A percentile compares a stretch with the other conserved stretches of the same genome.
These are phyloP conservation scores for Embidobia sp. DNA, from an alignment of 2,888 invertebrate species.

Conservation along the genomic window DNA sequence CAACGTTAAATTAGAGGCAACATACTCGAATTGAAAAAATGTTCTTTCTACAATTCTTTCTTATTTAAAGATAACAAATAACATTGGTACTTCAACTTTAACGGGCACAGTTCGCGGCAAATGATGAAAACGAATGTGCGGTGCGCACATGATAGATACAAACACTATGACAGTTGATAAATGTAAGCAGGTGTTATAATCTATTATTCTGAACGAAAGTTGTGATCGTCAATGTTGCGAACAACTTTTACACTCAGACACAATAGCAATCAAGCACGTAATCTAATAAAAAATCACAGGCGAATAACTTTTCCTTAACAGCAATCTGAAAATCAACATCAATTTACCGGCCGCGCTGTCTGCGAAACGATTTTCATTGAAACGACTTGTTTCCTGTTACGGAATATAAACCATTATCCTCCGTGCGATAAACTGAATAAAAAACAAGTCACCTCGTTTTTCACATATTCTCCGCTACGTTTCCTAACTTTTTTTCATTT, in stretches of 20 bases:
- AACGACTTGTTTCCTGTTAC: slow-evolving; percentile 2
- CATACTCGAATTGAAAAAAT: too few species aligned
- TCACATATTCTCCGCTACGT: too few species aligned
- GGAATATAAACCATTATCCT: background rate
- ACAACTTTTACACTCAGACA: background rate
- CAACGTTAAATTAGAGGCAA: too few species aligned
- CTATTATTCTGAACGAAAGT: slow-evolving; percentile 14
- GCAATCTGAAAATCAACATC: background rate
- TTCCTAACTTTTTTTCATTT: too few species aligned
- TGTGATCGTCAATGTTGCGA: background rate
- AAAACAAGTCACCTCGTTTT: too few species aligned
- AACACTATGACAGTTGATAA: slow-evolving; percentile 18
- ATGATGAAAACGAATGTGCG: slow-evolving; percentile 15
- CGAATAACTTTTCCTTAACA: too few species aligned
- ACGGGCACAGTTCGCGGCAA: background rate
- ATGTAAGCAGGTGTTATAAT: slow-evolving; percentile 15
- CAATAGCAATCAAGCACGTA: background rate
- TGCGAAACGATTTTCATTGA: background rate
- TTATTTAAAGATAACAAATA: slow-evolving; percentile 10
- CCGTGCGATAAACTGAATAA: slow-evolving; percentile 4
- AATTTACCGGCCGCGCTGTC: background rate
- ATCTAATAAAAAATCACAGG: too few species aligned
- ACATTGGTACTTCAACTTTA: background rate
- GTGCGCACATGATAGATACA: background rate
- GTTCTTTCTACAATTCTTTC: too few species aligned